phyloP scores from a whole-genome alignment of 1,140 invertebrate genomes.

The Aphidius ervi region DNA sequence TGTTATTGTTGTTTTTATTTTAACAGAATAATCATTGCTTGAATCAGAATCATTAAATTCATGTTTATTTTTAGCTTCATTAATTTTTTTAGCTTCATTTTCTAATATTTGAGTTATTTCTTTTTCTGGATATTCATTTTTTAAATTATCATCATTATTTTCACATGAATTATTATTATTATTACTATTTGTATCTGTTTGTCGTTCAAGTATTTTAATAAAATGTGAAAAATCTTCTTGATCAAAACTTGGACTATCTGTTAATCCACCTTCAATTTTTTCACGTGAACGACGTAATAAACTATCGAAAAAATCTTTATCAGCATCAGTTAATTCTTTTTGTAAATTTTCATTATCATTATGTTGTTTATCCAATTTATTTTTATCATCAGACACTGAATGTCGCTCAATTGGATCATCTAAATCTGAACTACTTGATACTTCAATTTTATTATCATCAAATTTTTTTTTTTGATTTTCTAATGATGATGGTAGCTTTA shows the following conservation, averaged over 20 bases:
- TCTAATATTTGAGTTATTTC: constrained; percentile 41
- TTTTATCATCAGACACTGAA: constrained; percentile 41
- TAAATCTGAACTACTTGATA: constrained; percentile 46
- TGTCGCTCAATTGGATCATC: constrained; percentile 50
- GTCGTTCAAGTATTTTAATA: constrained; percentile 43
- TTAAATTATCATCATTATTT: neutral
- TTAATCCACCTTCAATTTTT: constrained; percentile 39
- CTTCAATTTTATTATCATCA: constrained; percentile 44
- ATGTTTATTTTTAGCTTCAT: constrained; percentile 17
- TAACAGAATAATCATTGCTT: constrained; percentile 16
- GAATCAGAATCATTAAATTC: constrained; percentile 30
- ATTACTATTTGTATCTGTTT: constrained; percentile 32
- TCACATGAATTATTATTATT: constrained; percentile 13
- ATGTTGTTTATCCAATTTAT: constrained; percentile 27
- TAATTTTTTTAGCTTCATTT: constrained; percentile 31
- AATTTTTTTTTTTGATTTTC: constrained; percentile 42
- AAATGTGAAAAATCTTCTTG: constrained; percentile 51
- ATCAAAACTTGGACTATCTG: constrained; percentile 45
- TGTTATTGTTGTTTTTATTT: neutral
- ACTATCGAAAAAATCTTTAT: constrained; percentile 48
- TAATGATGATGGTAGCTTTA: constrained; percentile 32
- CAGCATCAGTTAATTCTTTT: constrained; percentile 51
- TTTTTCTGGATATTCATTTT: constrained; percentile 36
- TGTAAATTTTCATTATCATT: constrained; percentile 43
- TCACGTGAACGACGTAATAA: constrained; percentile 42